Evolutionary conservation across 2,113 vertebrate species (phyloP).

Genomic region (Archilochus colubris): DNA sequence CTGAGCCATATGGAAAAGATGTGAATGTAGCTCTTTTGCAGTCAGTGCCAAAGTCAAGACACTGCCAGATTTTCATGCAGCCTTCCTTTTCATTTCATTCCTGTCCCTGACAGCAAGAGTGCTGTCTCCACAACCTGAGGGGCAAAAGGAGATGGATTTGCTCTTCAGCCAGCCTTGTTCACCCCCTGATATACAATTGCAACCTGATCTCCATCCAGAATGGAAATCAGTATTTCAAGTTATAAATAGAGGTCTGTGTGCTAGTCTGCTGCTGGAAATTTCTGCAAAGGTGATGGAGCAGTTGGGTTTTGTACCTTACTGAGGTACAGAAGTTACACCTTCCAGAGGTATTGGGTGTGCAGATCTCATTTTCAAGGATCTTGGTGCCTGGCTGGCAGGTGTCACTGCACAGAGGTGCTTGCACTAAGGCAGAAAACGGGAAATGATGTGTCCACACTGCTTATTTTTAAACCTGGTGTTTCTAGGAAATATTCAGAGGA

Average conservation of each 20-base stretch:
- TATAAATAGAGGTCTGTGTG: not conserved
- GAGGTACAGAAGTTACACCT: not conserved
- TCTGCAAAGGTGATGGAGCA: not conserved
- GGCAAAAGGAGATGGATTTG: not conserved
- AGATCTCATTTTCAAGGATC: not conserved
- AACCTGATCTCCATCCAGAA: not conserved
- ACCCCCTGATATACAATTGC: not conserved
- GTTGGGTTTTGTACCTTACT: not conserved
- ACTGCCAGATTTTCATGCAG: not conserved
- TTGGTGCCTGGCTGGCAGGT: not conserved
- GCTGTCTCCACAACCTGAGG: not conserved
- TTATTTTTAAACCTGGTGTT: not conserved
- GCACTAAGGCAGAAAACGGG: not conserved
- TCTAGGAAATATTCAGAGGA: not conserved
- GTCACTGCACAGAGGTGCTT: not conserved
- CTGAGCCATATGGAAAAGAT: not conserved
- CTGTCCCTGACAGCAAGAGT: not conserved
- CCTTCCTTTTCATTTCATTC: no score
- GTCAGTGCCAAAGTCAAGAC: not conserved
- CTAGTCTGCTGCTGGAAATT: not conserved
- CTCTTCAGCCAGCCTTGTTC: not conserved
- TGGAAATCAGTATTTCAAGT: not conserved
- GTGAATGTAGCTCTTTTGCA: not conserved
- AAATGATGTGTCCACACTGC: not conserved
- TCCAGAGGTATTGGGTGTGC: not conserved